Evolutionary conservation across 1,140 invertebrate species (phyloP).

Genomic region (Harlomillsia oculata): DNA sequence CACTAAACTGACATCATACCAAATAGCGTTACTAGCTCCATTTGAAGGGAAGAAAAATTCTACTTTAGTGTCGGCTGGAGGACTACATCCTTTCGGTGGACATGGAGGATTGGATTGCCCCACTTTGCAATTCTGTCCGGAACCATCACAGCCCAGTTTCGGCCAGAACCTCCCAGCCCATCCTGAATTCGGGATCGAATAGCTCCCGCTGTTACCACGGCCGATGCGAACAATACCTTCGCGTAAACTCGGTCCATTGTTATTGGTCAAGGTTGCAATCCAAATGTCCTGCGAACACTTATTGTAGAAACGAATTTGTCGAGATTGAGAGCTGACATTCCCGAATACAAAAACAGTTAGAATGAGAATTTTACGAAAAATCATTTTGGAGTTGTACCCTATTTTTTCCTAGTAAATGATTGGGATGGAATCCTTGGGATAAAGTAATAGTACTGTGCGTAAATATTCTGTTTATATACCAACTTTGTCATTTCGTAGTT

Average conservation of each 20-base stretch:
- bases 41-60: constrained; percentile 18
- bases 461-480: too few species aligned
- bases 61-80: constrained; percentile 22
- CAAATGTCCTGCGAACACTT: background rate
- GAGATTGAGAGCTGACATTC: too few species aligned
- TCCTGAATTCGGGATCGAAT: constrained; percentile 15
- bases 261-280: constrained; percentile 8
- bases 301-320: background rate
- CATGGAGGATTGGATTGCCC: constrained; percentile 19
- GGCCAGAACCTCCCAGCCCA: constrained; percentile 26
- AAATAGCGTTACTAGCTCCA: background rate
- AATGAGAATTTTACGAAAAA: too few species aligned
- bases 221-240: background rate
- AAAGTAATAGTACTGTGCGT: too few species aligned
- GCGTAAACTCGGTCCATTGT: background rate
- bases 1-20: constrained; percentile 22
- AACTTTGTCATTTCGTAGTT: too few species aligned
- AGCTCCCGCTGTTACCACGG: background rate
- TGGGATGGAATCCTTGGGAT: too few species aligned
- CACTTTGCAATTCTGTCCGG: constrained; percentile 18
- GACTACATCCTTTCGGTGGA: constrained; percentile 15
- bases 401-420: too few species aligned
- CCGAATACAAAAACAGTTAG: too few species aligned
- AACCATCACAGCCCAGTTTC: constrained; percentile 15
- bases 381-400: too few species aligned